Percentiles rank a stretch among this genome's conserved stretches.
Conservation (phyloP, 2,113 vertebrate genomes). For the Aegithalos caudatus region DNA sequence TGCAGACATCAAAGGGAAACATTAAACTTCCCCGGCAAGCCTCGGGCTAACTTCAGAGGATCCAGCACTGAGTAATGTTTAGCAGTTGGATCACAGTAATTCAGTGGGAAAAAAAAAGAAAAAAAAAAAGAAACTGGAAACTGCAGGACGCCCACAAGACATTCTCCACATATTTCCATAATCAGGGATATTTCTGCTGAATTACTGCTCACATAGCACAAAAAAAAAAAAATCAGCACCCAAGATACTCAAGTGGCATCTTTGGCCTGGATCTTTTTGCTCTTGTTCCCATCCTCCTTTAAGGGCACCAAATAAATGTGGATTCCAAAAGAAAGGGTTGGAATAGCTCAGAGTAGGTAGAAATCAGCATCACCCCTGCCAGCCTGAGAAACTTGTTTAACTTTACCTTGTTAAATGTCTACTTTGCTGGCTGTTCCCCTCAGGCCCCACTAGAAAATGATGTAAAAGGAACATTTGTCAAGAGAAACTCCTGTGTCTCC, state of each 20-base stretch:
- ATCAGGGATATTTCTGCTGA: constrained; percentile 42
- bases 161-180: constrained; percentile 67
- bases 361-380: not conserved
- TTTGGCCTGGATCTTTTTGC: not conserved
- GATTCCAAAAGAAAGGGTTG: not conserved
- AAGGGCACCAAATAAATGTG: not conserved
- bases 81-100: constrained; percentile 40
- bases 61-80: constrained; percentile 20
- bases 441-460: not conserved
- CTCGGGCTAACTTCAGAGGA: constrained; percentile 57
- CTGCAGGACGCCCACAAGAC: constrained; percentile 62
- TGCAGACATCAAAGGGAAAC: constrained; percentile 45
- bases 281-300: not conserved
- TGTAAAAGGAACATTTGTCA: not conserved
- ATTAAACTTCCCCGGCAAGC: constrained; percentile 10
- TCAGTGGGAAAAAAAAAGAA: not conserved
- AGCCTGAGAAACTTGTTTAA: not conserved
- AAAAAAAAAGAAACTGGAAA: no score
- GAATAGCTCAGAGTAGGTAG: not conserved
- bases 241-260: not conserved
- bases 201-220: not conserved
- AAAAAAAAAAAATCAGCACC: not conserved
- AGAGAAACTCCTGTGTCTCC: not conserved
- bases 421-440: not conserved
- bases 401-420: not conserved